A percentile compares a stretch with the other conserved stretches of the same genome.
These are phyloP conservation scores for Zapus hudsonius DNA, from an alignment of 2,113 vertebrate genomes.

Conservation along the genomic window DNA sequence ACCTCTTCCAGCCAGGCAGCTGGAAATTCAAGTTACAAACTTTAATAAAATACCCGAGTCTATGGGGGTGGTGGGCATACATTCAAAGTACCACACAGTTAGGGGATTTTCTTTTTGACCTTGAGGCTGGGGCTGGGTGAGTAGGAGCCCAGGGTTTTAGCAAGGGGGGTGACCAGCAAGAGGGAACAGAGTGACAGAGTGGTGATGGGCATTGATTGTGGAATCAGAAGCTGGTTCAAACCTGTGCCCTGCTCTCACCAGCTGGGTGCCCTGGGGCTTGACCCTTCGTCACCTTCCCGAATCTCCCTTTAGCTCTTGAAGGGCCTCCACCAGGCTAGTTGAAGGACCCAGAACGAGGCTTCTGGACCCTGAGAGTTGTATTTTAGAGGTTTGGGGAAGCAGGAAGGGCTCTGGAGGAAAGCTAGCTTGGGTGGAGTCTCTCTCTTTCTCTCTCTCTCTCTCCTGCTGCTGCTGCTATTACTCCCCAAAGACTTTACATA, in stretches of 20 bases:
- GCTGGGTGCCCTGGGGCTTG: neutral
- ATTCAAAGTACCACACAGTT: no score
- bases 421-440: slow-evolving; percentile 56
- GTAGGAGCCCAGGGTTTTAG: neutral
- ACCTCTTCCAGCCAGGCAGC: no score
- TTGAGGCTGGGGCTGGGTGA: neutral
- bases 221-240: neutral
- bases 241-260: neutral
- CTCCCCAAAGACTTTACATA: slow-evolving; percentile 82
- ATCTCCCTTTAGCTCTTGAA: neutral
- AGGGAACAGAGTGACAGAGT: neutral
- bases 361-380: neutral
- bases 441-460: neutral
- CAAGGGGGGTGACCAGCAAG: neutral
- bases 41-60: no score
- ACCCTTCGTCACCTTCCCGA: neutral
- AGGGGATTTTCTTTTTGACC: neutral
- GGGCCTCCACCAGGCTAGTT: neutral
- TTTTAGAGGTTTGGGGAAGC: neutral
- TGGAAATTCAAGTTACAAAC: no score
- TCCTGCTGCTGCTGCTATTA: slow-evolving; percentile 69
- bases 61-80: no score
- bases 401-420: slow-evolving; percentile 44
- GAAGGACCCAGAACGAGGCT: neutral
- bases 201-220: neutral